Evolutionary conservation across 2,113 vertebrate genomes (phyloP).

Genomic region (Bubo scandiacus): DNA sequence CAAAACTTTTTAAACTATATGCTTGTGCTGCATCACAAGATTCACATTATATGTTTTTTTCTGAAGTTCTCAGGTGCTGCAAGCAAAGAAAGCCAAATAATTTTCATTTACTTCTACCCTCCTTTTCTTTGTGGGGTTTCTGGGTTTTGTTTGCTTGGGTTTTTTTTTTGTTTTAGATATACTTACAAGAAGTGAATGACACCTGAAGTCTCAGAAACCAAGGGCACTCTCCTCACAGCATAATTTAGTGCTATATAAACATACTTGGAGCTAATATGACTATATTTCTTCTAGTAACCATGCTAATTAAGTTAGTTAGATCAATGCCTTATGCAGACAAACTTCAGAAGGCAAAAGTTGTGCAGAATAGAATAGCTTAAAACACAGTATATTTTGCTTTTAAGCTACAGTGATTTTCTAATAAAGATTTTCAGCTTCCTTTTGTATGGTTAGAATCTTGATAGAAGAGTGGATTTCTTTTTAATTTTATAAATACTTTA

Average conservation of each 20-base stretch:
- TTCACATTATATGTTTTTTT: background rate
- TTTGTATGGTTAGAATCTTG: background rate
- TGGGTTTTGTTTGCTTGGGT: background rate
- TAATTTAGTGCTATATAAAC: background rate
- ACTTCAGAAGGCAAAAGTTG: conserved; percentile 20
- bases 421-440: background rate
- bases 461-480: background rate
- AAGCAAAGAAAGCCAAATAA: background rate
- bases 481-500: background rate
- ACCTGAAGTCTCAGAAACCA: background rate
- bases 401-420: background rate
- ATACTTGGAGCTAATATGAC: background rate
- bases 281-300: background rate
- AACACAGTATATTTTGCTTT: background rate
- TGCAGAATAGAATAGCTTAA: background rate
- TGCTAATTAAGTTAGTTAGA: background rate
- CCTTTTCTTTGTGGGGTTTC: background rate
- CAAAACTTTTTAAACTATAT: background rate
- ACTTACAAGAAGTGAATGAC: background rate
- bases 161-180: background rate
- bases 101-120: background rate
- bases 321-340: conserved; percentile 7
- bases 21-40: background rate
- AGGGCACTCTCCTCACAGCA: background rate
- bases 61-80: background rate